phyloP scores from a whole-genome alignment of 1,140 invertebrate species.

The Cotesia glomerata region DNA sequence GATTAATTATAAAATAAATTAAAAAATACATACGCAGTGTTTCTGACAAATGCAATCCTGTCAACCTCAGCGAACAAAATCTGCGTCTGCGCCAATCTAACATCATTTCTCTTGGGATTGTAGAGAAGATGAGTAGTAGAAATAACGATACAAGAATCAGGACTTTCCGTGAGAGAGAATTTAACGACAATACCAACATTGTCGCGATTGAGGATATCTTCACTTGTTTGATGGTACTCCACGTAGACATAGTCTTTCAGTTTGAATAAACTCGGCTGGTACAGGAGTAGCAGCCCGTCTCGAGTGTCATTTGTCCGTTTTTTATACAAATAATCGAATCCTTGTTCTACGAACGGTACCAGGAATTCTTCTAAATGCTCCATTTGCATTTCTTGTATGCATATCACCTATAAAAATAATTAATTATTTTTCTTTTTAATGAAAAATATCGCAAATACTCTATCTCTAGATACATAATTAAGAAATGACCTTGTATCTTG shows the following conservation, averaged over 20 bases:
- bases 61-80: conserved; percentile 84
- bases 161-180: conserved; percentile 65
- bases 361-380: conserved; percentile 73
- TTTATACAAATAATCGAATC: conserved; percentile 60
- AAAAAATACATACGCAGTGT: conserved; percentile 45
- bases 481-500: too few relatives aligned
- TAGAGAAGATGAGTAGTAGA: conserved; percentile 95
- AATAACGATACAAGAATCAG: conserved; percentile 70
- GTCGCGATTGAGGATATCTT: conserved; percentile 76
- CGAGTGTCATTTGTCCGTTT: conserved; percentile 58
- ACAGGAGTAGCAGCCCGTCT: conserved; percentile 54
- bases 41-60: conserved; percentile 70
- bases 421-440: not conserved
- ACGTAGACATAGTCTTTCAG: conserved; percentile 57
- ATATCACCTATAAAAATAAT: conserved; percentile 69
- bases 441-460: too few relatives aligned
- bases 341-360: conserved; percentile 60
- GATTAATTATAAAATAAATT: not conserved
- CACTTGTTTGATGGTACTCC: conserved; percentile 64
- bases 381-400: conserved; percentile 88
- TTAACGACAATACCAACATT: conserved; percentile 87
- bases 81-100: conserved; percentile 85
- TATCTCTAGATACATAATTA: too few relatives aligned
- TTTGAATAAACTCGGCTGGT: conserved; percentile 48
- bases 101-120: conserved; percentile 86